These are phyloP conservation scores for Seriola quinqueradiata DNA, from an alignment of 2,113 vertebrate genomes.

Conservation along the genomic window DNA sequence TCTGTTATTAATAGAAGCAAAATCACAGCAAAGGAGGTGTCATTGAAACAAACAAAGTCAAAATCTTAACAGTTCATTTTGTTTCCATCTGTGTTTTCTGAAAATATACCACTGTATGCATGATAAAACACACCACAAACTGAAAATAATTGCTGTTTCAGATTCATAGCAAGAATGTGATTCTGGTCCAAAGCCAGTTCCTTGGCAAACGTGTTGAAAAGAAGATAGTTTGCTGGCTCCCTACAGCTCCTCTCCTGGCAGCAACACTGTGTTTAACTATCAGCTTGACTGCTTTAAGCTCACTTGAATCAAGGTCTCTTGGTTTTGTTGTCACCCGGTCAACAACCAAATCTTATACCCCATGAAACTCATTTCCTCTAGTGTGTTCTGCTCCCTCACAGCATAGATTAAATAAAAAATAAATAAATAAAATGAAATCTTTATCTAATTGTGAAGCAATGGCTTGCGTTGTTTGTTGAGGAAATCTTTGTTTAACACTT, in stretches of 20 bases:
- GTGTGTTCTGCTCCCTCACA: slow-evolving; percentile 16
- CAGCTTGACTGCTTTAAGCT: slow-evolving; percentile 66
- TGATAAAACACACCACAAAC: slow-evolving; percentile 47
- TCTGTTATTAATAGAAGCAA: slow-evolving; percentile 48
- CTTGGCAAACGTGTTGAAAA: slow-evolving; percentile 64
- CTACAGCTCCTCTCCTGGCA: slow-evolving; percentile 62
- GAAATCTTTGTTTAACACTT: slow-evolving; percentile 48
- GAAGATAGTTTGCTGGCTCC: slow-evolving; percentile 61
- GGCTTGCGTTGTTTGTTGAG: slow-evolving; percentile 19
- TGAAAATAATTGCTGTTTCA: slow-evolving; percentile 66
- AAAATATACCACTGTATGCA: slow-evolving; percentile 45
- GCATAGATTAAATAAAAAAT: not conserved
- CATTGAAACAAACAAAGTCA: slow-evolving; percentile 59
- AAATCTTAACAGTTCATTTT: slow-evolving; percentile 61
- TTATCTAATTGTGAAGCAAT: slow-evolving; percentile 4
- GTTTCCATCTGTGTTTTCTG: slow-evolving; percentile 72
- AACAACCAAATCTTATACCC: slow-evolving; percentile 55
- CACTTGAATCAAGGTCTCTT: slow-evolving; percentile 66
- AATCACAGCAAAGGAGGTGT: slow-evolving; percentile 57
- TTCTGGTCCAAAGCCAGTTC: slow-evolving; percentile 57
- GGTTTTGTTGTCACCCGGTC: slow-evolving; percentile 57
- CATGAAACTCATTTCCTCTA: slow-evolving; percentile 31
- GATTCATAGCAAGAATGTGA: slow-evolving; percentile 51
- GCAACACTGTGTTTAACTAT: slow-evolving; percentile 49
- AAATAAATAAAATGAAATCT: not conserved